Evolutionary conservation across 2,888 invertebrate species (phyloP), one percentile per base, ranked within the genome.

Genomic region (Exocentrus adspersus): DNA sequence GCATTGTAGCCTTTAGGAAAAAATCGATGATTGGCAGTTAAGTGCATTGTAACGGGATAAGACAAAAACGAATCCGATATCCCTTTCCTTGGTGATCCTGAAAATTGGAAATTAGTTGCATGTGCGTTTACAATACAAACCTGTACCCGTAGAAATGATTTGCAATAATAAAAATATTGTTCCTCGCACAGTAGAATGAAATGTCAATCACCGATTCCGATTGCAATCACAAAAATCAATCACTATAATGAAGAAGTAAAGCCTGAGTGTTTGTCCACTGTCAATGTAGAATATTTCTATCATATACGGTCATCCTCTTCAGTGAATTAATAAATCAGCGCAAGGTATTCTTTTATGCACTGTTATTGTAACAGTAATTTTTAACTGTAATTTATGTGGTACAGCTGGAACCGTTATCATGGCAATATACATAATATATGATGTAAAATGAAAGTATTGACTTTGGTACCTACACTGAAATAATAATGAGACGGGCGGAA

Each of bases 1-100:
- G 48, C 60, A 65, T 70, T 67, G 68, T 65, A 64, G 32, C 28
- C 24, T 32, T 42, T 32, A 9, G 32, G 32, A 48, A 58, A 58
- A 57, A 58, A 56, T 32, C 32, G n/a, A 16, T 52, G 52, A 52
- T 52, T 52, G 52, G 19, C 52, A 52, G 30, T 37, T n/a, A 20
- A 12, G 41, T 20, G 16, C 14, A 14, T 10, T 5, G 20, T 41
- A 32, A 21, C 53, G 16, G 21, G 41, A 14, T 32, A 3, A 28
- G 28, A 51, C 30, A 17, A 51, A 51, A 51, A 16, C 10, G 12
- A 32, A 51, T 7, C 19, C 45, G 20, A n/a, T 16, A 7, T 28
- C 17, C n/a, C 16, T 2, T 30, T 17, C 30, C 51, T 51, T 30
- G 17, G 17, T 28, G 30, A 51, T 51, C n/a, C n/a, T n/a, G n/a